These are phyloP conservation scores for Coleophora deauratella DNA, from an alignment of 2,888 invertebrate genomes.

Conservation along the genomic window DNA sequence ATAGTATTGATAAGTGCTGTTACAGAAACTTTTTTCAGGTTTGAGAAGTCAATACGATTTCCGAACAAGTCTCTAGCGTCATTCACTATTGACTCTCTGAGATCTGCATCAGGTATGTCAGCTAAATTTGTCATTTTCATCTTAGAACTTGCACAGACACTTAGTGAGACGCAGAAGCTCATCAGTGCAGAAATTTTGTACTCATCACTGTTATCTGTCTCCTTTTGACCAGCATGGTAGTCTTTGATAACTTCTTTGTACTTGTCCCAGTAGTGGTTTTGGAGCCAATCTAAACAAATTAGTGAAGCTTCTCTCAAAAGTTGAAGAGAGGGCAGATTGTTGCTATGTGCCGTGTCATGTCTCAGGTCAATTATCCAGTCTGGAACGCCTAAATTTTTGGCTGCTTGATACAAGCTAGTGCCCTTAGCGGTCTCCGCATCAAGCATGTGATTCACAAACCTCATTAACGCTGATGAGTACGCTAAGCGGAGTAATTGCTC, in stretches of 20 bases:
- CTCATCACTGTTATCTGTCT: slow-evolving; percentile 27
- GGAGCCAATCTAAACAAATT: slow-evolving; percentile 80
- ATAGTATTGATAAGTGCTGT: slow-evolving; percentile 35
- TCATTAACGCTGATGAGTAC: slow-evolving; percentile 77
- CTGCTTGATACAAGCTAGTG: slow-evolving; percentile 72
- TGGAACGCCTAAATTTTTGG: slow-evolving; percentile 79
- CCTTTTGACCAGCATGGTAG: slow-evolving; percentile 39
- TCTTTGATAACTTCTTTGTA: slow-evolving; percentile 67
- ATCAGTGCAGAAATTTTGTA: slow-evolving; percentile 43
- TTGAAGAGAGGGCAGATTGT: slow-evolving; percentile 77
- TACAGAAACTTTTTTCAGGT: slow-evolving; percentile 43
- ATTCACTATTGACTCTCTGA: slow-evolving; percentile 46
- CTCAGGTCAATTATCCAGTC: slow-evolving; percentile 86
- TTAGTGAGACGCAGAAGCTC: slow-evolving; percentile 50
- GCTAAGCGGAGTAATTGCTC: slow-evolving; percentile 70
- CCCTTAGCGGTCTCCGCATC: slow-evolving; percentile 69
- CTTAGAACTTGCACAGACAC: slow-evolving; percentile 48
- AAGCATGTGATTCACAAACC: slow-evolving; percentile 78
- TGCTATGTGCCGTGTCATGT: slow-evolving; percentile 84
- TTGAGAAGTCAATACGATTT: slow-evolving; percentile 37
- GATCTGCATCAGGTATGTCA: slow-evolving; percentile 42
- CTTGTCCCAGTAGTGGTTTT: slow-evolving; percentile 77
- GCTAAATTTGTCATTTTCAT: slow-evolving; percentile 49
- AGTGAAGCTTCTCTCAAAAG: slow-evolving; percentile 76
- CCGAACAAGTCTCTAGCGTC: slow-evolving; percentile 51